Evolutionary conservation across 2,797 vertebrate genomes (phyloP).

Genomic region (Lateolabrax maculatus): DNA sequence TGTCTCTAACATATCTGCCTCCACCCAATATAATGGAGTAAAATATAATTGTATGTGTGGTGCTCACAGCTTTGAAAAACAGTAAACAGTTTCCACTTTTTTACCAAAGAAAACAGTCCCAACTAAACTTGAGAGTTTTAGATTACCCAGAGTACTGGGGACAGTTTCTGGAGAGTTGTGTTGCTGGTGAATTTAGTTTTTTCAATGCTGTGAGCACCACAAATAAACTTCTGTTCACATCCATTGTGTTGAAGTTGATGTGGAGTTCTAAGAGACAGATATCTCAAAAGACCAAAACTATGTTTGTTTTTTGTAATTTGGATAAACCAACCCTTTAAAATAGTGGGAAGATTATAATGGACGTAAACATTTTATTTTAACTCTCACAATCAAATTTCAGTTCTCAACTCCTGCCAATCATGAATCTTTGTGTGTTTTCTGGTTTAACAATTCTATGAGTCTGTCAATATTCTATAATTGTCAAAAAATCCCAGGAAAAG

Average conservation of each 20-base stretch:
- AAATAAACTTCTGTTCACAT: neutral
- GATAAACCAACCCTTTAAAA: neutral
- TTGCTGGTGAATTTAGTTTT: constrained; percentile 3
- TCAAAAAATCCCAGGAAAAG: too few species aligned
- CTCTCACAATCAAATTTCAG: neutral
- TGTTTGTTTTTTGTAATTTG: too few species aligned
- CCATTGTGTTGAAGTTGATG: neutral
- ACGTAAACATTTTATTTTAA: neutral
- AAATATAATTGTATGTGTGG: neutral
- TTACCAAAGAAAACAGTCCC: neutral
- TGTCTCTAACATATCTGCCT: neutral
- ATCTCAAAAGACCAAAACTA: neutral
- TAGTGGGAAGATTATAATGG: neutral
- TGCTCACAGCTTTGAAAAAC: neutral
- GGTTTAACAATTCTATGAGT: too few species aligned
- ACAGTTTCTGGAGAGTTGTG: neutral
- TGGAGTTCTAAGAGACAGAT: neutral
- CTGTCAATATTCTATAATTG: neutral
- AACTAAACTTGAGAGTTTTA: neutral
- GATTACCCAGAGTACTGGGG: neutral
- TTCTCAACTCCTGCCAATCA: too few species aligned
- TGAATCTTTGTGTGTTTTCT: neutral
- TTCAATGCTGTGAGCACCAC: neutral
- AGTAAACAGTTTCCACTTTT: neutral
- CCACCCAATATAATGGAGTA: neutral